A percentile compares a stretch with the other conserved stretches of the same genome.
phyloP scores from a whole-genome alignment of 2,888 invertebrate genomes.

The Cheilosia soror region DNA sequence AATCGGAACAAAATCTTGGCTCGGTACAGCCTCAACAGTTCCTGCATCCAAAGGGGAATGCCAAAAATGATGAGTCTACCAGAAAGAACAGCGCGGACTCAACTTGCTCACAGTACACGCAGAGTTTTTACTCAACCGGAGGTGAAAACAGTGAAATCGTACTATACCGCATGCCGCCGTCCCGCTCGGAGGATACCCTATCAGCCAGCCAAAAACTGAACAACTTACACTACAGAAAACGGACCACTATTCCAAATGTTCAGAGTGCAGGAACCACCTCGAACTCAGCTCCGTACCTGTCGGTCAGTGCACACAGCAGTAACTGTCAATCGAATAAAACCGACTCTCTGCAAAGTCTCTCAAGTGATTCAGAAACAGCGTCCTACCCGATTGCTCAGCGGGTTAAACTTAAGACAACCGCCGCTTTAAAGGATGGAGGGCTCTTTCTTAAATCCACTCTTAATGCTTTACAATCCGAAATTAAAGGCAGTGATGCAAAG shows the following conservation, averaged over 20 bases:
- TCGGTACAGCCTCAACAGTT: slow-evolving; percentile 67
- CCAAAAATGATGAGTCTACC: slow-evolving; percentile 82
- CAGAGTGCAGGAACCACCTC: slow-evolving; percentile 68
- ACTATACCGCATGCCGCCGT: slow-evolving; percentile 87
- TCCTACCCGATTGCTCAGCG: slow-evolving; percentile 85
- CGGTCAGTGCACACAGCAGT: slow-evolving; percentile 84
- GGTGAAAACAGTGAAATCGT: slow-evolving; percentile 78
- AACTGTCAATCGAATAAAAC: slow-evolving; percentile 83
- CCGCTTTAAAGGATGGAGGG: slow-evolving; percentile 83
- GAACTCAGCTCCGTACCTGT: slow-evolving; percentile 88
- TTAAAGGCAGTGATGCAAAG: slow-evolving; percentile 80
- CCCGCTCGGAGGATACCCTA: slow-evolving; percentile 91
- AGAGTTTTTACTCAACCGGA: slow-evolving; percentile 83
- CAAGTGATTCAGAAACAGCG: slow-evolving; percentile 86
- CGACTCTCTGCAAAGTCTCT: slow-evolving; percentile 88
- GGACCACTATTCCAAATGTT: slow-evolving; percentile 55
- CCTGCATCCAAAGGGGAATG: slow-evolving; percentile 68
- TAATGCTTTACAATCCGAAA: slow-evolving; percentile 84
- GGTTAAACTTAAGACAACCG: slow-evolving; percentile 85
- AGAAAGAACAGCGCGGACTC: slow-evolving; percentile 87
- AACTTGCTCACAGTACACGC: slow-evolving; percentile 85
- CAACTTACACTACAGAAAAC: slow-evolving; percentile 83
- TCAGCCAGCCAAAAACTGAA: slow-evolving; percentile 81
- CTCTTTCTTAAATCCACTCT: slow-evolving; percentile 85
- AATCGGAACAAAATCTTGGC: slow-evolving; percentile 90